These are phyloP conservation scores for Pristiophorus japonicus DNA, from an alignment of 2,113 vertebrate genomes.

Conservation along the genomic window DNA sequence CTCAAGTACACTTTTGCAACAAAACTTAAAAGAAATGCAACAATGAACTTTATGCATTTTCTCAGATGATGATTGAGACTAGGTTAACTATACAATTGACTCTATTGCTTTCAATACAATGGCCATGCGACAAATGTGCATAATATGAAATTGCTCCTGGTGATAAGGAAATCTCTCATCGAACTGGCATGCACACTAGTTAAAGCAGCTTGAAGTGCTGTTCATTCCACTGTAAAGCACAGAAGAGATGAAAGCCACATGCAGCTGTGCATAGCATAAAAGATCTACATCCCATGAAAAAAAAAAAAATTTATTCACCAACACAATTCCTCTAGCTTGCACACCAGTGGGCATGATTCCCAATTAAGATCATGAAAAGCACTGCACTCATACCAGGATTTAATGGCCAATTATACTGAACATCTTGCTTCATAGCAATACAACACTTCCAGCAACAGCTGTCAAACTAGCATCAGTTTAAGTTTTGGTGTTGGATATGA, in stretches of 20 bases:
- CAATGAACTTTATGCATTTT: not conserved
- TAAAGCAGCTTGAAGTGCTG: not conserved
- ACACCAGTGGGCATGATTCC: not conserved
- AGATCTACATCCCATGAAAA: not conserved
- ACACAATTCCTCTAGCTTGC: not conserved
- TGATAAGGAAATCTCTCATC: not conserved
- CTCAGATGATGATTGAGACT: not conserved
- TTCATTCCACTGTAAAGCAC: not conserved
- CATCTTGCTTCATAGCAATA: not conserved
- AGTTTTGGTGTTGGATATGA: not conserved
- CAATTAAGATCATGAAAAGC: not conserved
- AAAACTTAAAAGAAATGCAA: too few relatives aligned
- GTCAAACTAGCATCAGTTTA: not conserved
- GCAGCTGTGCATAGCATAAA: not conserved
- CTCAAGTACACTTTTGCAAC: too few relatives aligned
- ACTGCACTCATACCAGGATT: not conserved
- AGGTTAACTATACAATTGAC: not conserved
- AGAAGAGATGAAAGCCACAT: not conserved
- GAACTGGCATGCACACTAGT: not conserved
- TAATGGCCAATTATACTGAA: too few relatives aligned
- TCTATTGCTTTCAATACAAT: not conserved
- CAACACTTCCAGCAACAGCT: not conserved
- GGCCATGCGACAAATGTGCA: not conserved
- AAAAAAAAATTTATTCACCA: not conserved
- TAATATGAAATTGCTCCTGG: not conserved